Evolutionary conservation across 53 echinoderm and acorn worm genomes (phyloP).

Genomic region (Luidia sarsii): DNA sequence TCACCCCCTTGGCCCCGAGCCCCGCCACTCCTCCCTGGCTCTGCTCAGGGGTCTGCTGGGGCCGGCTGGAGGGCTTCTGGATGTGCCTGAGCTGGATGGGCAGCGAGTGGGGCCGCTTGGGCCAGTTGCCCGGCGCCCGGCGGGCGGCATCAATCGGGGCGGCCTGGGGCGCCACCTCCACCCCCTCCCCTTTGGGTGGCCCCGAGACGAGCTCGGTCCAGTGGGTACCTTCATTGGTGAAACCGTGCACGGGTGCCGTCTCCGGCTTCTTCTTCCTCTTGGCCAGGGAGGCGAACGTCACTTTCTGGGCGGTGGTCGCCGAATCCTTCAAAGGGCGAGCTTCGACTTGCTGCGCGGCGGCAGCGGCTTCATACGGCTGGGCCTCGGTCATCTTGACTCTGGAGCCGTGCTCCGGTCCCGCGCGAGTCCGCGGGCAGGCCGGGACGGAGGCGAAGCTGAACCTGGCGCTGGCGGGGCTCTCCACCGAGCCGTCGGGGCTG

Average conservation of each 20-base stretch:
- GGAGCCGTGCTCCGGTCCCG: neutral
- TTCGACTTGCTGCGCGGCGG: conserved; percentile 10
- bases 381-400: neutral
- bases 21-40: conserved; percentile 5
- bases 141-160: neutral
- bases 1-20: conserved; percentile 43
- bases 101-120: conserved; percentile 87
- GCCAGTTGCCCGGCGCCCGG: conserved; percentile 31
- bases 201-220: conserved; percentile 87
- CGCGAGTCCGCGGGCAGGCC: too few species aligned
- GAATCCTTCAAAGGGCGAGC: too few species aligned
- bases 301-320: conserved; percentile 35
- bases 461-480: conserved; percentile 6
- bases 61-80: conserved; percentile 80
- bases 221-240: conserved; percentile 62
- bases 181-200: conserved; percentile 26
- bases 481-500: conserved; percentile 55
- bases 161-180: neutral
- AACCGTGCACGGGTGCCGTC: conserved; percentile 2
- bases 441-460: neutral
- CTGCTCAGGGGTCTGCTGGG: conserved; percentile 71
- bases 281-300: conserved; percentile 92
- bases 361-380: neutral
- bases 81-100: conserved; percentile 93
- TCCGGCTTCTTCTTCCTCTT: conserved; percentile 76